Evolutionary conservation across 2,888 invertebrate genomes (phyloP), one percentile per base, ranked within the genome.

Genomic region (Agrotis ipsilon): DNA sequence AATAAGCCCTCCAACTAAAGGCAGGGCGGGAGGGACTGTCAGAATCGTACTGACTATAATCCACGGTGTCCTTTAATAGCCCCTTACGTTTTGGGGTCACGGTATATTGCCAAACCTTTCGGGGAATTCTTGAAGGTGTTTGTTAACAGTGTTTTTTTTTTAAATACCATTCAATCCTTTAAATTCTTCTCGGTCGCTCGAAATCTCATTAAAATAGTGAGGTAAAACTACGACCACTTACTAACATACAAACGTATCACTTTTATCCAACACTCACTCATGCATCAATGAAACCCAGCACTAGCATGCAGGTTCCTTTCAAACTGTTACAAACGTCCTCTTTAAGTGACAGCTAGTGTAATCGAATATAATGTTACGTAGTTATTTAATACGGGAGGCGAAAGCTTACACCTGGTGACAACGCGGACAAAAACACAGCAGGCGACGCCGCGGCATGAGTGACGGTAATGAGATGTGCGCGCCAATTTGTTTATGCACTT

Each of bases 391-490:
- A 83, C 71, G 32, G 59, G 60, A 81, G 52, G 72, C 70, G 86
- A 81, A 81, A 77, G 70, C 78, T 83, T 83, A 85, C 72, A 86
- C 84, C 74, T 64, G 72, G 84, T 71, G 78, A 83, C 83, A 75
- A 77, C 24, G 27, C 27, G 76, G 64, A 81, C 81, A 84, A 85
- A 84, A 84, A 84, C 80, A 80, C 46, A 68, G 60, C 69, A 68
- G 71, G 71, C 68, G 64, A 64, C 61, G 71, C 64, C 75, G 73
- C 63, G 62, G 72, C 72, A 83, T 81, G 84, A 84, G 86, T 86
- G 84, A 86, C 86, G 68, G 75, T 84, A 84, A 84, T 84, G 84
- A 84, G 84, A 86, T 84, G 74, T 77, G 72, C 70, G 60, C 84
- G 81, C 68, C 86, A 84, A 85, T 83, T 84, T 84, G 78, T 78